These are phyloP conservation scores for Sinosuthora webbiana DNA, from an alignment of 2,113 vertebrate genomes.

Conservation along the genomic window DNA sequence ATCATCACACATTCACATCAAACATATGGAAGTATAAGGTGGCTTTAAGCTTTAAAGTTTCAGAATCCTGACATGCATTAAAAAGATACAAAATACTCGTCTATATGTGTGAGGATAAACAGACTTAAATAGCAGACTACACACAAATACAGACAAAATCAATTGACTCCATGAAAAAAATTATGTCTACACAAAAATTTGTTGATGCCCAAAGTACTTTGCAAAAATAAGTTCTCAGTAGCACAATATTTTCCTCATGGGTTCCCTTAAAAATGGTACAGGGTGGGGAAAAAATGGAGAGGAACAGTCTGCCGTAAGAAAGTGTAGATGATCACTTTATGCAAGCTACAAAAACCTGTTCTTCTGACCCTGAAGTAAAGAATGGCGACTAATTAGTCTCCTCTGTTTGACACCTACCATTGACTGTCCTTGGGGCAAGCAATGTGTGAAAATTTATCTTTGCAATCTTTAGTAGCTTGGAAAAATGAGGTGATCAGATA, in stretches of 20 bases:
- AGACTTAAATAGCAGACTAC: not conserved
- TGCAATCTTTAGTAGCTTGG: not conserved
- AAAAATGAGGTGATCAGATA: not conserved
- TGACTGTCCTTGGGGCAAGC: not conserved
- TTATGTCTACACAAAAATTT: not conserved
- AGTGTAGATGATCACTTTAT: not conserved
- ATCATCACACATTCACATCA: not conserved
- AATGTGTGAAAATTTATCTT: not conserved
- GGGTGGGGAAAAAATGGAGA: not conserved
- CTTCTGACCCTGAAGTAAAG: not conserved
- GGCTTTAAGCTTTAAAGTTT: not conserved
- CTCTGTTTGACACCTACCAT: not conserved
- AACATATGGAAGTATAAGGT: not conserved
- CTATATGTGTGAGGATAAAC: not conserved
- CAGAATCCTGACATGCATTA: not conserved
- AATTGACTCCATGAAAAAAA: not conserved
- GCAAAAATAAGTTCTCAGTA: not conserved
- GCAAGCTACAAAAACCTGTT: not conserved
- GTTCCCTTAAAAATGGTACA: not conserved
- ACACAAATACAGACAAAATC: not conserved
- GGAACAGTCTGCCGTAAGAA: not conserved
- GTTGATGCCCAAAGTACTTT: not conserved
- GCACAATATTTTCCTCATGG: not conserved
- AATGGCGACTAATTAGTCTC: slow-evolving; percentile 17
- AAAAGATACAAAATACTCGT: not conserved